phyloP scores from a whole-genome alignment of 1,140 invertebrate species.

The Microplitis demolitor region DNA sequence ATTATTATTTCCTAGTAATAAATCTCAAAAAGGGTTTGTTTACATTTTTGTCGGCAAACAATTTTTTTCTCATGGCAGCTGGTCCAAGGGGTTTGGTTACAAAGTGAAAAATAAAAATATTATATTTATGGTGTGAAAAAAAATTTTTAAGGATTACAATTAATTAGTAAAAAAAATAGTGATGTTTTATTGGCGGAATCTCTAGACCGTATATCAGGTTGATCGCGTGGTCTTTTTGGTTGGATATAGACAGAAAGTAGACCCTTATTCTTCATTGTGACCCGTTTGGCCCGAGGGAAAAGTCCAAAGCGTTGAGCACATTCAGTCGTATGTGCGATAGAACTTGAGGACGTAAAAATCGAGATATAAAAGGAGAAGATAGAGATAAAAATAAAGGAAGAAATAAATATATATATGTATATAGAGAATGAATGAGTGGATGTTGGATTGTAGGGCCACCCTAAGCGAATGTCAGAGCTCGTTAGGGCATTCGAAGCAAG shows the following conservation, averaged over 20 bases:
- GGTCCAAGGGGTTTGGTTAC: too few relatives aligned
- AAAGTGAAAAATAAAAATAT: too few relatives aligned
- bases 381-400: not conserved
- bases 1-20: not conserved
- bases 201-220: too few relatives aligned
- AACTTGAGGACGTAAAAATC: conserved; percentile 3
- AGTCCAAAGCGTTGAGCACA: not conserved
- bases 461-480: conserved; percentile 52
- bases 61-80: too few relatives aligned
- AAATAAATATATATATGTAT: conserved; percentile 11
- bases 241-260: not conserved
- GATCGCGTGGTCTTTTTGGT: not conserved
- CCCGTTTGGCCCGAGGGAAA: not conserved
- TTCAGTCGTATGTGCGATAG: not conserved
- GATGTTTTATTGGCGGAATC: too few relatives aligned
- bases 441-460: conserved; percentile 28
- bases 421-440: not conserved
- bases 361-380: not conserved
- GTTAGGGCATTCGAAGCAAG: conserved; percentile 48
- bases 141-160: not conserved
- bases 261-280: not conserved
- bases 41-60: not conserved
- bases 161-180: too few relatives aligned
- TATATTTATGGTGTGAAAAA: not conserved
- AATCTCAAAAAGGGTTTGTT: not conserved